Base-by-base conservation (phyloP, 1,140 invertebrate genomes). In the Globodera rostochiensis region DNA sequence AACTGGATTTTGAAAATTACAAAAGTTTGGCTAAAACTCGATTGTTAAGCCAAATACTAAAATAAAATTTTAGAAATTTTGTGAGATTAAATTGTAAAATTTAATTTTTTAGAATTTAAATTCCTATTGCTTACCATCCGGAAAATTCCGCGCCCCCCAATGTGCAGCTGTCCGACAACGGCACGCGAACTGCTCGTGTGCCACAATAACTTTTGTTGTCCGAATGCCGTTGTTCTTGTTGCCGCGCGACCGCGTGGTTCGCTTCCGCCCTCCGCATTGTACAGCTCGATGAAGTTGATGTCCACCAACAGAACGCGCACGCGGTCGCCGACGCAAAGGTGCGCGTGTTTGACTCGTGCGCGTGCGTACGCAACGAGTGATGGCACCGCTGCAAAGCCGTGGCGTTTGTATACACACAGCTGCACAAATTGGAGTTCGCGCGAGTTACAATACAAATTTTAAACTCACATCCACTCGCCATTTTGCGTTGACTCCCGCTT, bases 401-500 rank as follows among this genome's bases (percentile, higher is more conserved):
- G 67, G 11, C 67, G 67, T 4, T 45, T 21, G 36, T 19, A 45
- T 8, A 45, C 1, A 9, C 67, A 70, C 5, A 70, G 36, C 67
- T 70, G 11, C 67, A 70, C 8, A 19, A 70, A 70, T 6, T 70
- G n/a, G 67, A 70, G 8, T 21, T 21, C n/a, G 8, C 67, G 67
- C 67, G 8, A 70, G n/a, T 70, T 19, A 8, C 67, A n/a, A 25
- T n/a, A n/a, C n/a, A n/a, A n/a, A n/a, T 25, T 6, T 70, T 21
- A 45, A 8, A 70, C 67, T 21, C n/a, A 70, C 67, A 70, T 70
- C 67, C 67, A 70, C 67, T 11, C 67, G n/a, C 67, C 67, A 70
- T 9, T 70, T 45, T 9, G 67, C 67, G n/a, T 70, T 70, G 8
- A 15, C 9, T 45, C 67, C 11, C 2, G 11, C 67, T 70, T 21